phyloP scores from a whole-genome alignment of 1,140 invertebrate species.

The Oryzaephilus surinamensis region DNA sequence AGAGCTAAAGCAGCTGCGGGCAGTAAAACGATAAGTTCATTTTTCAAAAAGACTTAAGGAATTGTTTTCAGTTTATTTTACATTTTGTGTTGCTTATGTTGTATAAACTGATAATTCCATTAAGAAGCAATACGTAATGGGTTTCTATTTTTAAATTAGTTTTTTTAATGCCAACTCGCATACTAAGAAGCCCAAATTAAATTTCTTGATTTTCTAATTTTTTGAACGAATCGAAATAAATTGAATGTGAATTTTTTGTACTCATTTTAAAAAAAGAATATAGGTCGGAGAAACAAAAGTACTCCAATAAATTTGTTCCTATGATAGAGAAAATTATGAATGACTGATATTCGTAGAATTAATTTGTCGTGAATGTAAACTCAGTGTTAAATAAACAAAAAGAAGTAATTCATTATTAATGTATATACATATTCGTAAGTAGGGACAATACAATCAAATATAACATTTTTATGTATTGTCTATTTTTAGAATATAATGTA shows the following conservation, averaged over 20 bases:
- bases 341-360: constrained; percentile 9
- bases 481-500: too few species aligned
- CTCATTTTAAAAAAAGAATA: constrained; percentile 1
- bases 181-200: neutral
- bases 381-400: constrained; percentile 8
- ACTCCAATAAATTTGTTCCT: constrained; percentile 13
- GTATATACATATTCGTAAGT: too few species aligned
- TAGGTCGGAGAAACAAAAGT: constrained; percentile 5
- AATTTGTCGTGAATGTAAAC: constrained; percentile 9
- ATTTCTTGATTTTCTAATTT: too few species aligned
- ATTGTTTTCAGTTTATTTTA: constrained; percentile 4
- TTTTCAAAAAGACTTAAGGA: constrained; percentile 52
- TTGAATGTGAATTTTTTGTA: too few species aligned
- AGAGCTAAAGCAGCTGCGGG: constrained; percentile 61
- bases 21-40: constrained; percentile 62
- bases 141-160: neutral
- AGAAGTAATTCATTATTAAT: constrained; percentile 8
- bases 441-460: too few species aligned
- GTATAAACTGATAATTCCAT: neutral
- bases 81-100: neutral
- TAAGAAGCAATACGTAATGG: too few species aligned
- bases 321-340: constrained; percentile 7
- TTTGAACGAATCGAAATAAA: too few species aligned
- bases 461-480: too few species aligned
- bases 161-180: neutral